Conservation (phyloP, 2,888 invertebrate genomes). For the Portevinia maculata region DNA sequence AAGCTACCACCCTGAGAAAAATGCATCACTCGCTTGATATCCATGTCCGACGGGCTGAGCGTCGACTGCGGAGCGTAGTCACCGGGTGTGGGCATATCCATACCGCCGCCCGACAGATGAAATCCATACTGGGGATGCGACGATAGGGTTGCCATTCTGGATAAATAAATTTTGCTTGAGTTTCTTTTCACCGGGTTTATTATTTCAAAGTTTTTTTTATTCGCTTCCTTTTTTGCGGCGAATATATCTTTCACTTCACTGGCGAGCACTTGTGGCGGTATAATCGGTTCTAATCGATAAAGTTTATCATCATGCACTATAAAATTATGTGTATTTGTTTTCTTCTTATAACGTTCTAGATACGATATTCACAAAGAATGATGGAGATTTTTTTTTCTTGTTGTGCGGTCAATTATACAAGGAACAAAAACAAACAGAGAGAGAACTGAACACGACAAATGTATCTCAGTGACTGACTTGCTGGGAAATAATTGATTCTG, state of each 20-base stretch:
- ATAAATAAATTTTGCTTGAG: conserved; percentile 62
- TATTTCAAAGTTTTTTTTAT: conserved; percentile 38
- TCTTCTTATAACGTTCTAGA: conserved; percentile 24
- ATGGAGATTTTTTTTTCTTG: conserved; percentile 38
- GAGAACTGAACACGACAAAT: conserved; percentile 75
- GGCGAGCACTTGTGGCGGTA: neutral
- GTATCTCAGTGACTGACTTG: conserved; percentile 76
- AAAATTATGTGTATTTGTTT: neutral
- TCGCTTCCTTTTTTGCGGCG: conserved; percentile 18
- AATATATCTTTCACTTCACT: conserved; percentile 24
- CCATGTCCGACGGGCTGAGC: conserved; percentile 80
- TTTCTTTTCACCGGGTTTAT: conserved; percentile 40
- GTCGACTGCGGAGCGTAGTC: conserved; percentile 81
- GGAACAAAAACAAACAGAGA: conserved; percentile 63
- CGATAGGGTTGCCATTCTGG: conserved; percentile 81
- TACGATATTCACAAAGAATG: conserved; percentile 14
- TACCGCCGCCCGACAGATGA: conserved; percentile 80
- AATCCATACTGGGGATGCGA: conserved; percentile 83
- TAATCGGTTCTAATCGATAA: conserved; percentile 31
- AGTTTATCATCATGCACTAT: conserved; percentile 62
- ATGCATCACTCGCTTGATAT: conserved; percentile 82
- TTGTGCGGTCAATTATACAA: conserved; percentile 32
- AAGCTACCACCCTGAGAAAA: conserved; percentile 81
- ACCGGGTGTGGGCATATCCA: conserved; percentile 81
- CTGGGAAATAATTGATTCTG: conserved; percentile 75